Base-by-base conservation (phyloP, 30 jellyfish, hydroid and myxozoan genomes). In the Mastigias papua region DNA sequence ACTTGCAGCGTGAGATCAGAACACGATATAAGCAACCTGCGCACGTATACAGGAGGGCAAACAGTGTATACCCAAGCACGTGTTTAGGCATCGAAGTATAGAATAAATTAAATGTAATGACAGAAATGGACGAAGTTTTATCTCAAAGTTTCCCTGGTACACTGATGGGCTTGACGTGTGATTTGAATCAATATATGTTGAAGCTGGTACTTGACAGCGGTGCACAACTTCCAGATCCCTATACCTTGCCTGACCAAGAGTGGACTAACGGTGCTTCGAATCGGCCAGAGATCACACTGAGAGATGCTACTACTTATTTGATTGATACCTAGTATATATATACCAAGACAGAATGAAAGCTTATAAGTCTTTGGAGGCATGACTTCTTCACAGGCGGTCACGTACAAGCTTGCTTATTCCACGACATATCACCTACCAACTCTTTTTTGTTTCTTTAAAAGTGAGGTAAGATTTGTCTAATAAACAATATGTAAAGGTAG, bases 301-400 rank as follows among this genome's bases (percentile, higher is more conserved):
- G 81, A 22, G 81, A 31, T 70, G 84, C 34, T 20, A 73, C 84
- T 34, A 68, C 46, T 17, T 73, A 73, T n/a, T 33, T 73, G 22
- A 73, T 73, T 0, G 88, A 65, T 48, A 27, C 89, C 22, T 88
- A 81, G 5, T n/a, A 34, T 51, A 54, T 82, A 27, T 67, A 82
- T 87, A 62, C 89, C 64, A 78, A 78, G 70, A 78, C 50, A 65
- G 48, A 20, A 64, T 82, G 22, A 42, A 72, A 48, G 88, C 34
- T 42, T 67, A 70, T 30, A 82, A 67, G 34, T 82, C 87, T 27
- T 69, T 82, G 70, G 58, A 66, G 68, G 50, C 92, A 54, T 70
- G 33, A 27, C 69, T 82, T 34, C 48, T 78, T 78, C 37, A 34
- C 58, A 35, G 20, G 76, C 37, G 37, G 76, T 25, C 76, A 65